Base-by-base conservation (phyloP, 1,140 invertebrate species). In the Drosophila suzukii region DNA sequence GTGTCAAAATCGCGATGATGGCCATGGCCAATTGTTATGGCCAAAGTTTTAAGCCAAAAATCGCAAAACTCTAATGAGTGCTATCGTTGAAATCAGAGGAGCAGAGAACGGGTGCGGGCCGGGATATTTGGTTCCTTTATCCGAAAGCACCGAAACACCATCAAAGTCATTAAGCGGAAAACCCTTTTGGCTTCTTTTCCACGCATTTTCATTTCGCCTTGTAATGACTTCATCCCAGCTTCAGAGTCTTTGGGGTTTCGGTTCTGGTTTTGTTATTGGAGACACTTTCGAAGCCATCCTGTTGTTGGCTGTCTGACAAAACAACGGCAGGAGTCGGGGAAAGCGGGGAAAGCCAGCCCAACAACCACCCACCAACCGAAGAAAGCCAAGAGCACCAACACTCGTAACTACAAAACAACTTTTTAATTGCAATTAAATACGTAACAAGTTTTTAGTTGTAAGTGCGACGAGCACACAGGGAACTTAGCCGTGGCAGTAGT, bases 381-480 rank as follows among this genome's bases (percentile, higher is more conserved):
- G 65, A 68, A 65, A 55, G 67, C 41, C 63, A 70, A 70, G 41
- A 63, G 44, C 50, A 82, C 75, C 55, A 70, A 79, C 80, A 89
- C 75, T 89, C 77, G 85, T 75, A 89, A 89, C 84, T 84, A 88
- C 79, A 89, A 72, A 89, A 88, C 80, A 88, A 89, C 84, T 89
- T 89, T 89, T 89, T 89, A 89, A 89, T 89, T 89, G 84, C 84
- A 89, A 89, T 89, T 89, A 89, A 89, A 89, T 89, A 89, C 84
- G 85, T 89, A 89, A 89, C 84, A 89, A 89, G 84, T 89, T 89
- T 89, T 89, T 89, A 89, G 85, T 84, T 89, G 83, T 89, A 89
- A 83, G 84, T 88, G 83, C 66, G 68, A 80, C 34, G 73, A 73
- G 71, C 61, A 72, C 44, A 49, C 72, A 53, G 61, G 61, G 65